Evolutionary conservation across 2,888 invertebrate species (phyloP), one percentile per base, ranked within the genome.

Genomic region (Andrena chrysosceles): DNA sequence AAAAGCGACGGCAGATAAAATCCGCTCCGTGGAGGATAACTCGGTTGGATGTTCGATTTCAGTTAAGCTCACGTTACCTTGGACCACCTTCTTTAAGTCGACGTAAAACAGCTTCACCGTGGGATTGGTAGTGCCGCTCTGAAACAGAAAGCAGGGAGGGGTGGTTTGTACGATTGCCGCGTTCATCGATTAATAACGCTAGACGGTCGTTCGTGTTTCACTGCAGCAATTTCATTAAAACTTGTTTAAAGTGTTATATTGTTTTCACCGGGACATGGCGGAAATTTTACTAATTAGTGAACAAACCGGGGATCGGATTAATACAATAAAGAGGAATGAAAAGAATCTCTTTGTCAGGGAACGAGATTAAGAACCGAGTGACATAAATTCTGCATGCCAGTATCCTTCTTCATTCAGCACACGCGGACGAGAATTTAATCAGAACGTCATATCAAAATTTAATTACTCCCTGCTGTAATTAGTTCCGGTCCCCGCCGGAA

Each of bases 1-100:
- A 96, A 98, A 99, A 64, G 95, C 94, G n/a, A 98, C 97, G 0
- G 96, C 94, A 68, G 96, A 96, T 87, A 97, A 93, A 86, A 96
- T 96, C 59, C 96, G 95, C 87, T 96, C 93, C 8, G 93, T 92
- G 76, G 87, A 92, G 89, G 86, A 85, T 73, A 93, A 87, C 79
- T 93, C 88, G 62, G 89, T 81, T n/a, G 94, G 94, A 86, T 91
- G 92, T 86, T 94, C 91, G 89, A 95, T 92, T 87, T 91, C 93
- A 83, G 92, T 89, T 81, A 93, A 93, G 75, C 78, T 91, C 69
- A 91, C 90, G 77, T 91, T 92, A 33, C 90, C 89, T 31, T 79
- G 84, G 49, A 91, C 85, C 1, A 94, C 94, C 67, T 93, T 91
- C 63, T 94, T 93, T 67, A 96, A 93, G 93, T 96, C 95, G 26